Evolutionary conservation across 2,113 vertebrate species (phyloP).

Genomic region (Noturus placidus): DNA sequence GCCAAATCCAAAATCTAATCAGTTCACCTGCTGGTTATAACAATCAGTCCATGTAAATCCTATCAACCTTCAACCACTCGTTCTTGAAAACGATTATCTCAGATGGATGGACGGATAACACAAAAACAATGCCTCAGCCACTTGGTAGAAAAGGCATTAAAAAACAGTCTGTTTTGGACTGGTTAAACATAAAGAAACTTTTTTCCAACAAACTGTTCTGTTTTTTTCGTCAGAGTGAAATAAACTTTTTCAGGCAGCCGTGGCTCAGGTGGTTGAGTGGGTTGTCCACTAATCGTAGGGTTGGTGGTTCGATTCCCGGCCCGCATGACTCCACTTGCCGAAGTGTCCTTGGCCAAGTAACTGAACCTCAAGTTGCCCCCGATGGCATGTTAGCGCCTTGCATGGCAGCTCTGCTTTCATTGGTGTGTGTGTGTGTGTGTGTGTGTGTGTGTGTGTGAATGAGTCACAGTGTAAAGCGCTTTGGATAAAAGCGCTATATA

Average conservation of each 20-base stretch:
- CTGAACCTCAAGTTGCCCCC: no score
- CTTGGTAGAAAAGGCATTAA: neutral
- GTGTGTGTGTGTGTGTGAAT: no score
- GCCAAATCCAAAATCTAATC: neutral
- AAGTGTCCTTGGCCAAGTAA: no score
- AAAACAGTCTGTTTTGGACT: neutral
- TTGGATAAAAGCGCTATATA: no score
- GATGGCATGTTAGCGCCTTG: no score
- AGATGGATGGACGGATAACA: neutral
- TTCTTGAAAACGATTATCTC: neutral
- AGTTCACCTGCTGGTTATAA: neutral
- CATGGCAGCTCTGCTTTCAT: no score
- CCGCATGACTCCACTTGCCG: no score
- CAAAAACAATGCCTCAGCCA: neutral
- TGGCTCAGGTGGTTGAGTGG: no score
- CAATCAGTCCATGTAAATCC: neutral
- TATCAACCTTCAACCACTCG: neutral
- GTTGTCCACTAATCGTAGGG: no score
- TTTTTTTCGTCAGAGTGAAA: neutral
- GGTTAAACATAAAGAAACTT: neutral
- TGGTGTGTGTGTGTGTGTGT: no score
- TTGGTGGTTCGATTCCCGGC: no score
- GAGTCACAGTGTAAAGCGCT: no score
- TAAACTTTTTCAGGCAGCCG: neutral
- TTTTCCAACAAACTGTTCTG: neutral